Evolutionary conservation across 2,888 invertebrate species (phyloP).

Genomic region (Parasteatoda lunata): DNA sequence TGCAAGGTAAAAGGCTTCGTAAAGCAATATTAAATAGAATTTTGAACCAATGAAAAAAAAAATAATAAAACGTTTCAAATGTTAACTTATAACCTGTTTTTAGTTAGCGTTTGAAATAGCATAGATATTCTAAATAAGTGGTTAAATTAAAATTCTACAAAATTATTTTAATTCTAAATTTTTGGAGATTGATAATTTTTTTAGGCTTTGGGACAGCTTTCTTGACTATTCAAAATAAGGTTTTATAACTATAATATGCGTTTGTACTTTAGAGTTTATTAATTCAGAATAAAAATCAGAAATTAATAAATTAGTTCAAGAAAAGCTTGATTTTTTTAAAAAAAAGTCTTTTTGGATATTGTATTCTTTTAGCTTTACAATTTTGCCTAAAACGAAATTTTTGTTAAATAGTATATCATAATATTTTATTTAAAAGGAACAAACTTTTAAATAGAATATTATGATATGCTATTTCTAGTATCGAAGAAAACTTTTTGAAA

Average conservation of each 20-base stretch:
- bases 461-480: not conserved
- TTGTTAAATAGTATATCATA: not conserved
- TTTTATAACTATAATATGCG: not conserved
- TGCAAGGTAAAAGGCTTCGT: too few relatives aligned
- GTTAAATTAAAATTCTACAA: not conserved
- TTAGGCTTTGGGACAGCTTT: not conserved
- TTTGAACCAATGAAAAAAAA: not conserved
- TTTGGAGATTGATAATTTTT: not conserved
- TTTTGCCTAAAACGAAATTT: not conserved
- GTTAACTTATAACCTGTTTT: not conserved
- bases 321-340: not conserved
- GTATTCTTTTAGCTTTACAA: not conserved
- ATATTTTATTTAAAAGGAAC: not conserved
- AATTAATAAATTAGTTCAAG: not conserved
- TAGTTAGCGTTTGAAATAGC: not conserved
- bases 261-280: not conserved
- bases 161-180: conserved; percentile 1
- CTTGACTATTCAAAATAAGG: not conserved
- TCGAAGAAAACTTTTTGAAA: not conserved
- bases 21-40: too few relatives aligned
- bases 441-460: not conserved
- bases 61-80: conserved; percentile 7
- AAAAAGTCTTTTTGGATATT: not conserved
- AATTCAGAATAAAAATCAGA: not conserved
- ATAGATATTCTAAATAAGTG: not conserved